phyloP scores from a whole-genome alignment of 2,113 vertebrate species.

The Gymnogyps californianus region DNA sequence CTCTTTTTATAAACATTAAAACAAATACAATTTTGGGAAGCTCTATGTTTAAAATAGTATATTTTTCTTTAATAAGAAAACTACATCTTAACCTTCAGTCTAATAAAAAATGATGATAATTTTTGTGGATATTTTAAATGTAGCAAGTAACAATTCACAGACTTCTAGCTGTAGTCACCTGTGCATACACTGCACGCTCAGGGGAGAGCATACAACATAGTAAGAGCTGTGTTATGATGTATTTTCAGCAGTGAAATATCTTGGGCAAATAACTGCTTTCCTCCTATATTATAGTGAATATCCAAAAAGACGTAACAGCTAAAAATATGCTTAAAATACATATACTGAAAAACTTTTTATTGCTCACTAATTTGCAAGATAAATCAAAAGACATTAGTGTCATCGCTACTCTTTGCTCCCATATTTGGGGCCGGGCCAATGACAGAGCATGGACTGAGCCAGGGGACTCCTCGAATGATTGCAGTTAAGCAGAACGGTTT shows the following conservation, averaged over 20 bases:
- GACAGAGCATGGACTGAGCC: slow-evolving; percentile 35
- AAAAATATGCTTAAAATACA: not conserved
- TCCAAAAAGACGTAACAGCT: not conserved
- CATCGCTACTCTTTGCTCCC: not conserved
- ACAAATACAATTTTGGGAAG: not conserved
- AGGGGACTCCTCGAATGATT: not conserved
- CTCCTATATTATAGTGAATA: not conserved
- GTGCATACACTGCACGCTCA: not conserved
- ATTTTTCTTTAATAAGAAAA: not conserved
- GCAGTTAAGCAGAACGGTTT: slow-evolving; percentile 57
- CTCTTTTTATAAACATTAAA: not conserved
- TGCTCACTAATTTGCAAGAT: not conserved
- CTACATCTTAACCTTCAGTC: not conserved
- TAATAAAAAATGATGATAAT: not conserved
- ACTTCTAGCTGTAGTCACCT: not conserved
- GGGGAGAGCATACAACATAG: not conserved
- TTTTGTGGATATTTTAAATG: slow-evolving; percentile 16
- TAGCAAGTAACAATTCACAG: not conserved
- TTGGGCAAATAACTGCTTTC: not conserved
- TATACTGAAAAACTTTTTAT: not conserved
- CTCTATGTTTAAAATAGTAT: not conserved
- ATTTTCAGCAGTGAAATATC: not conserved
- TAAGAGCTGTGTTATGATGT: not conserved
- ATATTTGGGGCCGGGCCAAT: slow-evolving; percentile 15
- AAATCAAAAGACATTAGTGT: not conserved